These are phyloP conservation scores for Pogonomyrmex barbatus DNA, from an alignment of 1,140 invertebrate genomes.

Conservation along the genomic window DNA sequence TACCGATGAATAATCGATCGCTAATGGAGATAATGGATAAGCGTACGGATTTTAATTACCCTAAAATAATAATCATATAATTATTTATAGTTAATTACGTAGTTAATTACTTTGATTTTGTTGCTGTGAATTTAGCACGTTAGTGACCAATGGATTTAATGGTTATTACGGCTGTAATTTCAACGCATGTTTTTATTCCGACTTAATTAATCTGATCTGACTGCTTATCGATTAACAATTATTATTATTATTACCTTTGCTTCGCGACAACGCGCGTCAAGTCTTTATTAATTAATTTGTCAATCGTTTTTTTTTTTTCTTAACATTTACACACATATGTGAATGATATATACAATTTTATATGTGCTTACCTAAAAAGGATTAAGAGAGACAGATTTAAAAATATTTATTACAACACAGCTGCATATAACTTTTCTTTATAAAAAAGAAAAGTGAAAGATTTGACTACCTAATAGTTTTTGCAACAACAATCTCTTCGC, in stretches of 20 bases:
- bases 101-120: background rate
- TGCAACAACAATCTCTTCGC: background rate
- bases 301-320: background rate
- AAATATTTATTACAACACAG: background rate
- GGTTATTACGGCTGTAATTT: background rate
- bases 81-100: no score
- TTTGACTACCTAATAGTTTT: background rate
- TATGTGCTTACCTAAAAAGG: background rate
- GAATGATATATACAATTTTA: background rate
- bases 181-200: background rate
- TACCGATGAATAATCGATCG: background rate
- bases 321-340: background rate
- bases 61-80: background rate
- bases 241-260: background rate
- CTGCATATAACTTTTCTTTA: background rate
- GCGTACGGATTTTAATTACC: background rate
- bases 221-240: conserved; percentile 6
- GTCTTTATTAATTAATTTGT: conserved; percentile 11
- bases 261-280: background rate
- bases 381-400: background rate
- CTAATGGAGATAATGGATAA: background rate
- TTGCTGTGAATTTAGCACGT: background rate
- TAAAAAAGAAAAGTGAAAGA: background rate
- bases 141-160: background rate
- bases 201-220: background rate